Evolutionary conservation across 1,140 invertebrate genomes (phyloP).

Genomic region (Protaetia brevitarsis): DNA sequence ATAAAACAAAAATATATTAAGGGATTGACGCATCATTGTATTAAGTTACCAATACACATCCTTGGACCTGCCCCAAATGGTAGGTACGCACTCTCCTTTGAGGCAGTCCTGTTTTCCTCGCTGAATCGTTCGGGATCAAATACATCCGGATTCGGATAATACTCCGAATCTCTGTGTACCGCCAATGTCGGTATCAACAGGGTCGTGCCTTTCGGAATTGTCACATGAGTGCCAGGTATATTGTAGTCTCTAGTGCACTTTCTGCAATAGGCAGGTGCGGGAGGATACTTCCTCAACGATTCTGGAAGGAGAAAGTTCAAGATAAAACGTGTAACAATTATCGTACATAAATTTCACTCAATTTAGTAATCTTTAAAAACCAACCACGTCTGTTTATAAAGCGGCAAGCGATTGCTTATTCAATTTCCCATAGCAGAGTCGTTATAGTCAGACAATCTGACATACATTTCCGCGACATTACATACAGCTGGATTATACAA

Average conservation of each 20-base stretch:
- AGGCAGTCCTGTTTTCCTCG: constrained; percentile 49
- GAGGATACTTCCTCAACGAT: constrained; percentile 60
- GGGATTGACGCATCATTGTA: background rate
- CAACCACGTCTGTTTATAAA: background rate
- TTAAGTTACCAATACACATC: constrained; percentile 59
- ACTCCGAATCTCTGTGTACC: constrained; percentile 54
- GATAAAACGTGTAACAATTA: constrained; percentile 18
- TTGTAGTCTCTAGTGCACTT: constrained; percentile 51
- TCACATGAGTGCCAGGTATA: constrained; percentile 51
- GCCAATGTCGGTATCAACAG: constrained; percentile 52
- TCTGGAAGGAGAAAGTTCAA: too few relatives aligned
- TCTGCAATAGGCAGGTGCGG: constrained; percentile 54
- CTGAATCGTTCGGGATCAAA: constrained; percentile 68
- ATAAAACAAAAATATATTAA: constrained; percentile 7
- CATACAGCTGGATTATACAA: too few relatives aligned
- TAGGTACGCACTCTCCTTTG: constrained; percentile 53
- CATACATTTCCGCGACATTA: too few relatives aligned
- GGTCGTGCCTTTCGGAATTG: constrained; percentile 51
- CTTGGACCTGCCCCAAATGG: constrained; percentile 69
- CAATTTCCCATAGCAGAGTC: too few relatives aligned
- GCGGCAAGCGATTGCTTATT: background rate
- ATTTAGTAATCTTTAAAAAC: too few relatives aligned
- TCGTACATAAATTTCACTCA: too few relatives aligned
- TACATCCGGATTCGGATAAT: constrained; percentile 60
- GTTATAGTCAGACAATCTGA: too few relatives aligned